Base-by-base conservation (phyloP, 2,797 vertebrate species). In the Diplodus sargus region DNA sequence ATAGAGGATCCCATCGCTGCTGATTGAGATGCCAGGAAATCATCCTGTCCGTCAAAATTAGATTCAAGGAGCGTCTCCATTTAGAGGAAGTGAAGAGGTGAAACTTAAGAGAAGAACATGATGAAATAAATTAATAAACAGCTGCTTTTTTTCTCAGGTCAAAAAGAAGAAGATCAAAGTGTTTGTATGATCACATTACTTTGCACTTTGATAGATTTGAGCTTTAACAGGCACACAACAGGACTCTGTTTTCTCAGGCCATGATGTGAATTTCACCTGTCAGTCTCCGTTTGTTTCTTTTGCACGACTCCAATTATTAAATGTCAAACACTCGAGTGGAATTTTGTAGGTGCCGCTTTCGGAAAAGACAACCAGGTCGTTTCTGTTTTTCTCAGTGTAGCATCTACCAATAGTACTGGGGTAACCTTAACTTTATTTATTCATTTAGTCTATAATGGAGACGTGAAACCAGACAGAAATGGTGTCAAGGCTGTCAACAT, bases 11-110 rank as follows among this genome's bases (percentile, higher is more conserved):
- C 71, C 66, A 72, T 83, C 82, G 47, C 20, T 20, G 13, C 80
- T 84, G 79, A 84, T 52, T 76, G 63, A 82, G 74, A 72, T 34
- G 39, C n/a, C 49, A 47, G 59, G 54, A 39, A 67, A 51, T 75
- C 39, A 13, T 51, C 18, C 39, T 45, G 23, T 69, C 22, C 42
- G 49, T 56, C 17, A 43, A 77, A 82, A 84, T 71, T 76, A 69
- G 54, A 83, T 34, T 28, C 39, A 53, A 13, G 42, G 58, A 78
- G 49, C 11, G 3, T 59, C 52, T 77, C 51, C 23, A 53, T 62
- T 63, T 34, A 23, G 43, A 72, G 57, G n/a, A 70, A 62, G 60
- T 48, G 30, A 60, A 61, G 56, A 58, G 63, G 30, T 49, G 42
- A 43, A 72, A 39, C 49, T 34, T 8, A 12, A 45, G 43, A 70